A percentile compares a stretch with the other conserved stretches of the same genome.
Evolutionary conservation across 2,113 vertebrate species (phyloP).

Genomic region (Aegotheles bennettii): DNA sequence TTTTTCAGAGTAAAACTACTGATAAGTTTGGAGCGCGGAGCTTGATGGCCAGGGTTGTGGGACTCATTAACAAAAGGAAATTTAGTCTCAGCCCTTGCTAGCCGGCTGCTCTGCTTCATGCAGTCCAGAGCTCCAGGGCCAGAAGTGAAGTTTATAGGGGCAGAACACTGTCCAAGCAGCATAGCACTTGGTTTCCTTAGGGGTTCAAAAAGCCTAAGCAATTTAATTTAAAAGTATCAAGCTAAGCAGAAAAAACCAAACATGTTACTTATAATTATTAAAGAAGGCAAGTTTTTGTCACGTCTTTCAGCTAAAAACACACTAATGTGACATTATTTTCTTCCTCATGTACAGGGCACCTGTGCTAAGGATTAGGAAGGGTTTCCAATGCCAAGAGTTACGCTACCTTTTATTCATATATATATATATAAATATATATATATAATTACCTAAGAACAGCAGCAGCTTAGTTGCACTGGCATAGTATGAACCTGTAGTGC

Average conservation of each 20-base stretch:
- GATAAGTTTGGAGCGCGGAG: background rate
- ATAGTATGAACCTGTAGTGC: background rate
- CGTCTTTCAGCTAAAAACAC: background rate
- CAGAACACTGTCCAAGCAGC: background rate
- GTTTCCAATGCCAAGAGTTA: background rate
- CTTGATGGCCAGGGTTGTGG: background rate
- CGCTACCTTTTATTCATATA: accelerated
- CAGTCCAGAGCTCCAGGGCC: background rate
- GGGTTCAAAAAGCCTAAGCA: background rate
- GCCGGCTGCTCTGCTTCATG: background rate
- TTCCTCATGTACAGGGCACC: background rate
- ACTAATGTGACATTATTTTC: background rate
- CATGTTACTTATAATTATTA: background rate
- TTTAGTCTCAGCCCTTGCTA: background rate
- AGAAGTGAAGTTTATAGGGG: background rate
- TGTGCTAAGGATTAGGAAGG: background rate
- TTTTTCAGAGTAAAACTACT: background rate
- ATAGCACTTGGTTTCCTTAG: background rate
- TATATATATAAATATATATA: too few relatives aligned
- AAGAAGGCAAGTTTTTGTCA: background rate
- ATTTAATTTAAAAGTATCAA: background rate
- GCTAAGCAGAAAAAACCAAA: background rate
- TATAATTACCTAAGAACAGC: background rate
- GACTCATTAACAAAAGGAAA: background rate
- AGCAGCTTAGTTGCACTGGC: background rate